Conservation (phyloP, 2,888 invertebrate species). For the Cephus rjabovi region DNA sequence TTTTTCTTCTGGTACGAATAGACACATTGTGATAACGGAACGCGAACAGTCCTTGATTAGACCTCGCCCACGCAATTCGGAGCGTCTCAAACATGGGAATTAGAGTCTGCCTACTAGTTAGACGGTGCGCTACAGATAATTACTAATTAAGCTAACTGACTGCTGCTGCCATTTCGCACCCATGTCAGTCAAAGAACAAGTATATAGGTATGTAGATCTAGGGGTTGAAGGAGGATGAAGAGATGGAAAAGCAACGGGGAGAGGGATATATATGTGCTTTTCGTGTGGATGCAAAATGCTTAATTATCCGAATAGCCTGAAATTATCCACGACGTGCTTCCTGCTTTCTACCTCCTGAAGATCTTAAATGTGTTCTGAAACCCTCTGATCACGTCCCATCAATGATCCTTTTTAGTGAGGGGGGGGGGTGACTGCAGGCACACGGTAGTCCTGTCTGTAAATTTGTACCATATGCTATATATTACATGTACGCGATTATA, state of each 20-base stretch:
- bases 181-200: slow-evolving; percentile 14
- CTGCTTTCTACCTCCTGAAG: not conserved
- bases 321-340: not conserved
- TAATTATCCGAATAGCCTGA: slow-evolving; percentile 28
- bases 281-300: slow-evolving; percentile 19
- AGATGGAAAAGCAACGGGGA: not conserved
- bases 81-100: slow-evolving; percentile 35
- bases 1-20: no score
- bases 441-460: not conserved
- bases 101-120: slow-evolving; percentile 43
- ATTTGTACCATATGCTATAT: not conserved
- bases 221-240: slow-evolving; percentile 5
- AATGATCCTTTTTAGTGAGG: not conserved
- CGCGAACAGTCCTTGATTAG: slow-evolving; percentile 19
- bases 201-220: slow-evolving; percentile 5
- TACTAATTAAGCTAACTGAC: slow-evolving; percentile 42
- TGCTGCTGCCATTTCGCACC: slow-evolving; percentile 12
- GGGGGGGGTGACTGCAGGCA: not conserved
- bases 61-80: slow-evolving; percentile 13
- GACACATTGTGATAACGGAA: slow-evolving; percentile 9
- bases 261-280: slow-evolving; percentile 1
- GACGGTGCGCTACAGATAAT: slow-evolving; percentile 37
- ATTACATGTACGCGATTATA: not conserved
- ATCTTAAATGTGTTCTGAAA: not conserved
- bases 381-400: not conserved